Evolutionary conservation across 2,113 vertebrate genomes (phyloP).

Genomic region (Labeo catla): DNA sequence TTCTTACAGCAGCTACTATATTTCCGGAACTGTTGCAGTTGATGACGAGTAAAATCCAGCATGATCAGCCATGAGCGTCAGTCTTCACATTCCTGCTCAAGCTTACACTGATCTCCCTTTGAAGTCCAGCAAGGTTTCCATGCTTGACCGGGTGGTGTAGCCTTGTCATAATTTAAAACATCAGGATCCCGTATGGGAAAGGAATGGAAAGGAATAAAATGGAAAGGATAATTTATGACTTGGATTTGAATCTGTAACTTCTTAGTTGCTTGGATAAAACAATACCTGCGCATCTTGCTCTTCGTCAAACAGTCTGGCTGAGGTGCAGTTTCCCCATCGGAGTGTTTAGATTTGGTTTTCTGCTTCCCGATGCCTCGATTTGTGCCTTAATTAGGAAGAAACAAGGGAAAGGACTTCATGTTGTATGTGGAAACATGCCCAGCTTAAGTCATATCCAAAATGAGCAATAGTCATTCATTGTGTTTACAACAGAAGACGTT

Average conservation of each 20-base stretch:
- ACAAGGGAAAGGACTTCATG: constrained; percentile 29
- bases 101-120: constrained; percentile 39
- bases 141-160: constrained; percentile 9
- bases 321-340: not conserved
- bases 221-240: not conserved
- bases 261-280: not conserved
- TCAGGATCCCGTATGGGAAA: constrained; percentile 7
- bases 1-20: not conserved
- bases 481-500: constrained; percentile 27
- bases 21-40: not conserved
- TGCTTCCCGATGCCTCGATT: constrained; percentile 1
- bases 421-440: constrained; percentile 52
- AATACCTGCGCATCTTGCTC: constrained; percentile 19
- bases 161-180: not conserved
- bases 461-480: constrained; percentile 10
- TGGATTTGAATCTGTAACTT: not conserved
- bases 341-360: constrained; percentile 38
- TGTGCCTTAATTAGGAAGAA: constrained; percentile 54
- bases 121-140: constrained; percentile 27
- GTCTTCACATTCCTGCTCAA: constrained; percentile 30
- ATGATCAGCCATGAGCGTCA: not conserved
- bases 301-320: not conserved
- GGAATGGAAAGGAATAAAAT: not conserved
- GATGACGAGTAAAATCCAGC: constrained; percentile 3
- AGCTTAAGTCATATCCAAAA: constrained; percentile 42